Evolutionary conservation across 2,888 invertebrate genomes (phyloP), one percentile per base, ranked within the genome.

Genomic region (Sminthurides aquaticus): DNA sequence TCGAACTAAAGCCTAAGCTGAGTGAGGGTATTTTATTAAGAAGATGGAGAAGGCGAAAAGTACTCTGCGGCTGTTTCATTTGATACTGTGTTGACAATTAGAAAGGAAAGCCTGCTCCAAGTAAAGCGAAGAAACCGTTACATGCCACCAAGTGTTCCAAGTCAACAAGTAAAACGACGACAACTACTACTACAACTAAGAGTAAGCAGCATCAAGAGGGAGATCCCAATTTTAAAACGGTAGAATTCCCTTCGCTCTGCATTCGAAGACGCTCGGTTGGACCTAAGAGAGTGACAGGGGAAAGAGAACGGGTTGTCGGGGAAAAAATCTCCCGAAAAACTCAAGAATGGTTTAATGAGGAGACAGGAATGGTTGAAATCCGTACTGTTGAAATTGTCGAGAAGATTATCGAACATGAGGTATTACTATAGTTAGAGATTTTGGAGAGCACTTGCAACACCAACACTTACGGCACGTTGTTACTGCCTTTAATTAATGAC

Each of bases 381-480:
- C 86, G 91, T 82, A 92, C 92, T 77, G 87, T 92, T 81, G 91
- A 92, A 84, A 91, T 91, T 84, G 89, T 91, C 82, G 92, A 92
- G 85, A 92, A 91, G 85, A 87, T 91, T 82, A 91, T 92, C 83
- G 92, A 92, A 83, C 91, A 89, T 85, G 92, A 92, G 92, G 92
- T 92, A 91, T 59, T 63, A 63, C 29, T 20, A 52, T 52, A 52
- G 52, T 20, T 22, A 20, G 52, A 8, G 18, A 43, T 43, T 43
- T 43, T n/a, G n/a, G n/a, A n/a, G n/a, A n/a, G n/a, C n/a, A n/a
- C n/a, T n/a, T n/a, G n/a, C 57, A 52, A 49, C 34, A 52, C 25
- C 49, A 27, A 49, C 60, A 49, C 65, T 67, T 56, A 57, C 57
- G 62, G 59, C 64, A 55, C 54, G 34, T 20, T 55, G 52, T 54